Evolutionary conservation across 2,888 invertebrate genomes (phyloP).

Genomic region (Herminia tarsipennalis): DNA sequence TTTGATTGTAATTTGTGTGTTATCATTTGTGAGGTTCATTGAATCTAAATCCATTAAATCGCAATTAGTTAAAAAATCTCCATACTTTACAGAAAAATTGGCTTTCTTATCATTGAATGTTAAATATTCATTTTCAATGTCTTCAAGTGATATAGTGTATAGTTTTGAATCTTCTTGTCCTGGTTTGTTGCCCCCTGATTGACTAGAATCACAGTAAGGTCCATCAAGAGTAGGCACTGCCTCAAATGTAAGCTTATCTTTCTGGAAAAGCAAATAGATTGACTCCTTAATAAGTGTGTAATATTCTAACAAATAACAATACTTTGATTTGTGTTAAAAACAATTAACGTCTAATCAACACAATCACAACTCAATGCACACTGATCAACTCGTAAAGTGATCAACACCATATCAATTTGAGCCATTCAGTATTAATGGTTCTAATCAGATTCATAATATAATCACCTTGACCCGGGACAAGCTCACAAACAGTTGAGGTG

Average conservation of each 20-base stretch:
- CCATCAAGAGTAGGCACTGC: conserved; percentile 85
- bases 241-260: conserved; percentile 81
- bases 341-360: no score
- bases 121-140: conserved; percentile 70
- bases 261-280: conserved; percentile 63
- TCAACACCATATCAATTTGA: no score
- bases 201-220: conserved; percentile 61
- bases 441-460: no score
- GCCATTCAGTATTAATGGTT: no score
- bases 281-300: no score
- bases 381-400: no score
- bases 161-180: conserved; percentile 39
- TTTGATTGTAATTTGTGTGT: conserved; percentile 15
- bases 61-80: conserved; percentile 71
- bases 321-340: no score
- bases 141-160: conserved; percentile 62
- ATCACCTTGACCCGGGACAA: no score
- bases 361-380: no score
- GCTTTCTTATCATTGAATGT: conserved; percentile 63
- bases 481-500: no score
- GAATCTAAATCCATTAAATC: conserved; percentile 52
- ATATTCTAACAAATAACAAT: no score
- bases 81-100: conserved; percentile 70
- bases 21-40: conserved; percentile 33
- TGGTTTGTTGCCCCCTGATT: conserved; percentile 27